Evolutionary conservation across 2,797 vertebrate species (phyloP).

Genomic region (Phataginus tetradactyla): DNA sequence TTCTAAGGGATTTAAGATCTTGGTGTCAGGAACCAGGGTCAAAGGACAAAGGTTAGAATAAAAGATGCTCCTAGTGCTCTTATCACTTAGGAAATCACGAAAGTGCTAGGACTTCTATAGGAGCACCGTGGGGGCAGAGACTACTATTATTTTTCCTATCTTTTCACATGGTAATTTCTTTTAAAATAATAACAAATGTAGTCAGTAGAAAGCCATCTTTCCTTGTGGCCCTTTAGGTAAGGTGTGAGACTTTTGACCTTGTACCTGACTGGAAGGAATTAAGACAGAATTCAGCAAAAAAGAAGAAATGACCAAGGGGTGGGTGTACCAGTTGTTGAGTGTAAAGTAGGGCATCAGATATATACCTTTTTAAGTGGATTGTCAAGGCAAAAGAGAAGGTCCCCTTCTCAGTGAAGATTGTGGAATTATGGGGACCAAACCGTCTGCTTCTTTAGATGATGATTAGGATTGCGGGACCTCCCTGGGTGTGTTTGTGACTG

Average conservation of each 20-base stretch:
- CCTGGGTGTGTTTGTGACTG: neutral
- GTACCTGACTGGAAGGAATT: neutral
- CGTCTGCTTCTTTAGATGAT: neutral
- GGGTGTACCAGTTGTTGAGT: neutral
- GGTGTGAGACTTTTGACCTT: neutral
- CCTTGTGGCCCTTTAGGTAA: neutral
- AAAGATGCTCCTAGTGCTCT: neutral
- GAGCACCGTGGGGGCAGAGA: neutral
- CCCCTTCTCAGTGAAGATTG: neutral
- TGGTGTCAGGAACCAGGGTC: neutral
- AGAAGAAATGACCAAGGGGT: neutral
- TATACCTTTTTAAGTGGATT: neutral
- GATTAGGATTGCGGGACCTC: neutral
- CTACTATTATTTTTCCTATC: too few species aligned
- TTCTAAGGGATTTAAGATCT: neutral
- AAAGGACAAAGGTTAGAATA: neutral
- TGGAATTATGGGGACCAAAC: neutral
- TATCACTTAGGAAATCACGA: neutral
- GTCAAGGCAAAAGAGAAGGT: neutral
- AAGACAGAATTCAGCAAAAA: constrained; percentile 8
- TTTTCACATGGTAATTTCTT: constrained; percentile 5
- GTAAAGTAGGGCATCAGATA: neutral
- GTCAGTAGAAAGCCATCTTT: neutral
- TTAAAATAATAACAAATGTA: neutral
- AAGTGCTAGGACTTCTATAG: neutral